Base-by-base conservation (phyloP, 2,113 vertebrate species). In the Cygnus buccinator region DNA sequence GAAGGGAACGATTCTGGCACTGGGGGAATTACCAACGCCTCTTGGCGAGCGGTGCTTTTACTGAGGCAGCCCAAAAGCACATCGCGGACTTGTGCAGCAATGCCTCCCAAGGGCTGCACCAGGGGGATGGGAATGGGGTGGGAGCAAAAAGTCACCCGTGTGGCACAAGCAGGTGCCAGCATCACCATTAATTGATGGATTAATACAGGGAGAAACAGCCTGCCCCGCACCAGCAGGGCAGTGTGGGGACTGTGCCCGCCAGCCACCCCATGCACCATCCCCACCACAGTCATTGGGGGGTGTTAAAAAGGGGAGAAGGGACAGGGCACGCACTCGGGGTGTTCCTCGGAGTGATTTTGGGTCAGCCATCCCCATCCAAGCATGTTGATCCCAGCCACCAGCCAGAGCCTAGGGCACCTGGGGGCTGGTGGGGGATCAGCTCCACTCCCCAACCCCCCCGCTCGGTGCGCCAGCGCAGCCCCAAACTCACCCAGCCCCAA, bases 91-190 rank as follows among this genome's bases (percentile, higher is more conserved):
- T 15, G 63, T 10, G 48, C 18, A 77, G 63, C 84, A 90, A 54
- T 14, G 5, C 3, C 7, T 23, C 1, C 11, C 22, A 6, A 0
- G 3, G 9, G 22, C 17, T 19, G 33, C 4, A 28, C 6, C 0
- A 0, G 28, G 52, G 28, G 72, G 25, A 61, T 3, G 0, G 1
- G 83, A 19, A 33, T 31, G 33, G 46, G 67, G 26, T 75, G 50
- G 33, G 37, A 37, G 19, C 3, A 35, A 84, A 62, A 15, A 80
- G 59, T 29, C 71, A 37, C 62, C 21, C 15, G 8, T 6, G 26
- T 3, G 9, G 52, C 46, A 59, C 37, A 25, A 26, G 19, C 1
- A 9, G 7, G 33, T 61, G 25, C 35, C 83, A 70, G 54, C 58
- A 35, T 28, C 12, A 11, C 58, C 26, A 59, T 48, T 48, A 48